Evolutionary conservation across 2,797 vertebrate genomes (phyloP), one percentile per base, ranked within the genome.

Genomic region (Lemur catta): DNA sequence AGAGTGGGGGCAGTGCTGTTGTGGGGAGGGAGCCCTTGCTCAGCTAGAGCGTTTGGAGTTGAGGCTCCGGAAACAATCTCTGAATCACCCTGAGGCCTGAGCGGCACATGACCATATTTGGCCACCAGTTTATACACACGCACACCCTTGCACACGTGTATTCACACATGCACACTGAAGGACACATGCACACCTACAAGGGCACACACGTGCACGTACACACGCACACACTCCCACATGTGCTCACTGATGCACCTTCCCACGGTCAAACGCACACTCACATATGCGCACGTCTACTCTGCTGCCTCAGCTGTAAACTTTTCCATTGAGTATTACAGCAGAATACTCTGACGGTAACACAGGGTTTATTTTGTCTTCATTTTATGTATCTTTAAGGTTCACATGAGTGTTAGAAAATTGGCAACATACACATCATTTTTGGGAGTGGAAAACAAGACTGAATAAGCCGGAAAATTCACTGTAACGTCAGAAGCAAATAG

Each of bases 341-440:
- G 28, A 69, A 48, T 30, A 82, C 65, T 82, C 38, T 20, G 17
- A 81, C 91, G n/a, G 15, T 41, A 55, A 82, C 52, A 35, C 84
- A 43, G 76, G 78, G 17, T 74, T 92, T 74, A 26, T 5, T 59
- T 91, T 79, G 7, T 89, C 41, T 92, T 79, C 52, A 75, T 74
- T 61, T 76, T 74, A 28, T 43, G 71, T 65, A 22, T 67, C 38
- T 28, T 97, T 91, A 94, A 94, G 63, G 91, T 97, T 97, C 97
- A 94, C 90, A 91, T 35, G 96, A 95, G 89, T 98, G 98, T 98
- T 98, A 96, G 97, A 93, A 98, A 98, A 98, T 98, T 87, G 97
- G 75, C 41, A 85, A 88, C 84, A 89, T 84, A 48, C 86, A 98
- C 96, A 97, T 97, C 52, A 97, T 94, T 92, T 78, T 55, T 41